Conservation (phyloP, 1,140 invertebrate species). For the Hycleus phaleratus region DNA sequence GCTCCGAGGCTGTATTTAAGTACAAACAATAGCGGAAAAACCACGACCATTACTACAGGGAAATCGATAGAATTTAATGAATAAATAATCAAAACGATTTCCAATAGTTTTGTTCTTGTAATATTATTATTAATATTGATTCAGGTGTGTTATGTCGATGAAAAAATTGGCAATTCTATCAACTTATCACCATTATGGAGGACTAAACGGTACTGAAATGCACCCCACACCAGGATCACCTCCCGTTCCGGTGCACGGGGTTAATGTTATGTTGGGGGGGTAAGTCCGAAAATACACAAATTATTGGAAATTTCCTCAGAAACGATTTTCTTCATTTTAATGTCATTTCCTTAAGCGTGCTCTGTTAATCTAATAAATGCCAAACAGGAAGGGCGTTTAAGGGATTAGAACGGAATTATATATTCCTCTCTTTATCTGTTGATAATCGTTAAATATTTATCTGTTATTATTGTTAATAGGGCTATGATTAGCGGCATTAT, state of each 20-base stretch:
- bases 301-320: not conserved
- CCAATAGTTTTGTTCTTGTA: not conserved
- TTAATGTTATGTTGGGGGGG: slow-evolving; percentile 57
- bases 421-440: too few relatives aligned
- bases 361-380: too few relatives aligned
- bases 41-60: too few relatives aligned
- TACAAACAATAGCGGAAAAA: too few relatives aligned
- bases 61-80: too few relatives aligned
- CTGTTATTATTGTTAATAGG: slow-evolving; percentile 39
- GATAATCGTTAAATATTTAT: not conserved
- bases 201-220: slow-evolving; percentile 33
- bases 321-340: not conserved
- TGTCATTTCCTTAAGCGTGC: not conserved
- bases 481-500: slow-evolving; percentile 56
- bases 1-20: too few relatives aligned
- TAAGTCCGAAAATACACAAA: slow-evolving; percentile 34
- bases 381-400: too few relatives aligned
- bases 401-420: too few relatives aligned
- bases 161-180: slow-evolving; percentile 40
- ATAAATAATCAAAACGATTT: too few relatives aligned
- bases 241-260: slow-evolving; percentile 46
- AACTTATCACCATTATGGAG: slow-evolving; percentile 31
- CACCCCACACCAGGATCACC: slow-evolving; percentile 39
- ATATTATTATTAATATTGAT: slow-evolving; percentile 4
- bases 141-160: slow-evolving; percentile 40